A percentile compares a stretch with the other conserved stretches of the same genome.
Evolutionary conservation across 2,113 vertebrate species (phyloP).

Genomic region (Myodes glareolus): DNA sequence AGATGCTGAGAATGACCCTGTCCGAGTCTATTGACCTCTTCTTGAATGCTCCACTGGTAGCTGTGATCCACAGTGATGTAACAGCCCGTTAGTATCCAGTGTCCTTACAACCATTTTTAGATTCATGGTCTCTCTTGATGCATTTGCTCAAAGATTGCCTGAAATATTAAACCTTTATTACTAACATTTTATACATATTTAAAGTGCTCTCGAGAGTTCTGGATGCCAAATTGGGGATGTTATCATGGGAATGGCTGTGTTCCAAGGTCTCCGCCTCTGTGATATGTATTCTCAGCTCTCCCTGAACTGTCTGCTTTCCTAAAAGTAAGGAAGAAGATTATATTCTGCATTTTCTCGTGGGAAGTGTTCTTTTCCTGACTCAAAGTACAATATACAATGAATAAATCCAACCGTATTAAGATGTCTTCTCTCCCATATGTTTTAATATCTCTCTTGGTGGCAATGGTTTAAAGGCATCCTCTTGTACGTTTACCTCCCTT

Average conservation of each 20-base stretch:
- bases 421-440: conserved; percentile 6
- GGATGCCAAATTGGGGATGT: conserved; percentile 24
- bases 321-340: background rate
- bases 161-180: conserved; percentile 33
- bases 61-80: background rate
- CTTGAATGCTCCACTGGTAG: background rate
- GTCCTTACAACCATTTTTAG: conserved; percentile 8
- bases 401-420: conserved; percentile 30
- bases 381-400: background rate
- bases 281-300: conserved; percentile 11
- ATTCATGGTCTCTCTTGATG: background rate
- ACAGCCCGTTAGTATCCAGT: too few species aligned
- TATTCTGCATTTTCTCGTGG: conserved; percentile 56
- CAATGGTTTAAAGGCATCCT: background rate
- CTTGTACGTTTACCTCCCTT: background rate
- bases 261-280: conserved; percentile 52
- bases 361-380: conserved; percentile 51
- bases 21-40: background rate
- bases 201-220: conserved; percentile 54
- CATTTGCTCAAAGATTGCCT: conserved; percentile 4
- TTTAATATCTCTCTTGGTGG: conserved; percentile 30
- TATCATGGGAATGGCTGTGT: conserved; percentile 67
- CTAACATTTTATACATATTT: conserved; percentile 46
- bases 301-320: background rate
- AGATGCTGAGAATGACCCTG: background rate